Evolutionary conservation across 1,140 invertebrate species (phyloP).

Genomic region (Drosophila persimilis): DNA sequence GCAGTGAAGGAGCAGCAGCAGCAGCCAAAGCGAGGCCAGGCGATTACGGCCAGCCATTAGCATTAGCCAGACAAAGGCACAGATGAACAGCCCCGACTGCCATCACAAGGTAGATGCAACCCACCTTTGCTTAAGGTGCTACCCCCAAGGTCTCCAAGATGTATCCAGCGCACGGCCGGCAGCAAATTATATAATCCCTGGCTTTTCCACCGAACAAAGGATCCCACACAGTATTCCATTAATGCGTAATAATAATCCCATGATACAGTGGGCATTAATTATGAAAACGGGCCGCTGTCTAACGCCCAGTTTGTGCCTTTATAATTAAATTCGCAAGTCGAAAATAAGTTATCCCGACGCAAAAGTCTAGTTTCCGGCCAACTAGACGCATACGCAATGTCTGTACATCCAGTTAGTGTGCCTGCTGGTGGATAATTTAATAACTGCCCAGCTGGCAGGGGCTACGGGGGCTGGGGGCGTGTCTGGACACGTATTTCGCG

Average conservation of each 20-base stretch:
- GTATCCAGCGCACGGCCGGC: slow-evolving; percentile 24
- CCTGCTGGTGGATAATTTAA: slow-evolving; percentile 43
- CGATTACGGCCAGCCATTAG: slow-evolving; percentile 33
- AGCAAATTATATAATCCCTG: slow-evolving; percentile 70
- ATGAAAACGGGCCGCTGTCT: slow-evolving; percentile 17
- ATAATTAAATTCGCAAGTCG: slow-evolving; percentile 32
- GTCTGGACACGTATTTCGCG: slow-evolving; percentile 42
- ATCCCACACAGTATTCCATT: slow-evolving; percentile 57
- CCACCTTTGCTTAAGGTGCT: slow-evolving; percentile 26
- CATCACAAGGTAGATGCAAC: slow-evolving; percentile 26
- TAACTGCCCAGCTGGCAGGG: not conserved
- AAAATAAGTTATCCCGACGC: slow-evolving; percentile 22
- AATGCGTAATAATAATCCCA: slow-evolving; percentile 69
- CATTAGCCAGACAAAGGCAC: slow-evolving; percentile 36
- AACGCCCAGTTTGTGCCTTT: not conserved
- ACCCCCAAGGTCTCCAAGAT: slow-evolving; percentile 1
- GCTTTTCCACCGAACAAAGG: slow-evolving; percentile 63
- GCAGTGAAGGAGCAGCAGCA: slow-evolving; percentile 8
- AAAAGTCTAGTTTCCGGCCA: too few relatives aligned
- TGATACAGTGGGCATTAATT: slow-evolving; percentile 51
- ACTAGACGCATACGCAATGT: too few relatives aligned
- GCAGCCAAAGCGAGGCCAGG: slow-evolving; percentile 17
- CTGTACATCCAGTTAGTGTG: slow-evolving; percentile 40
- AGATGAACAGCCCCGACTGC: not conserved
- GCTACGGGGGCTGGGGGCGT: slow-evolving; percentile 3